Percentiles rank a stretch among this genome's conserved stretches.
Conservation (phyloP, 2,888 invertebrate genomes). For the Callimorpha dominula region DNA sequence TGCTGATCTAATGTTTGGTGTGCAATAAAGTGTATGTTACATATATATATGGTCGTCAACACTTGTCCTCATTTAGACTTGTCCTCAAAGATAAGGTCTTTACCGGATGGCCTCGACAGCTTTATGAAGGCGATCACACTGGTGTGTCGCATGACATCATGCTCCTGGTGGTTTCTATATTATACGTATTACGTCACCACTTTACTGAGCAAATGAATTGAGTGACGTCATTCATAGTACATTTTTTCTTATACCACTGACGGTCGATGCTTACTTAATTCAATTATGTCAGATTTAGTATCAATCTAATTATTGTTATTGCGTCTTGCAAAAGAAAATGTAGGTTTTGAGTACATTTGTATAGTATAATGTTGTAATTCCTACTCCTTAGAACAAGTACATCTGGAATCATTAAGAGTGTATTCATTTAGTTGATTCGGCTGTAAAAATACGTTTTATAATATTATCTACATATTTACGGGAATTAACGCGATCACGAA, state of each 20-base stretch:
- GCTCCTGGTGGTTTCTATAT: constrained; percentile 36
- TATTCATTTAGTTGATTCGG: no score
- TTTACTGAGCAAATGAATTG: constrained; percentile 19
- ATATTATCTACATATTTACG: no score
- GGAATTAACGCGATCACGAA: no score
- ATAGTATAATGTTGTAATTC: no score
- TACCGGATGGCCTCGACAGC: constrained; percentile 56
- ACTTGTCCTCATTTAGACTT: constrained; percentile 47
- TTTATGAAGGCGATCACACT: constrained; percentile 51
- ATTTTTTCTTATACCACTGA: constrained; percentile 14
- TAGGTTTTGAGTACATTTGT: not conserved
- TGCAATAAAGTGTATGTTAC: no score
- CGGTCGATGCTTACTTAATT: no score
- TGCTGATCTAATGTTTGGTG: no score
- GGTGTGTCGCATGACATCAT: constrained; percentile 66
- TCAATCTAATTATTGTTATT: no score
- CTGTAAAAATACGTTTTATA: no score
- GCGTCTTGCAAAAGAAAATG: not conserved
- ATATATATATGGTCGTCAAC: constrained; percentile 5
- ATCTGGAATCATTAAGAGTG: no score
- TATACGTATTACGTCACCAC: constrained; percentile 45
- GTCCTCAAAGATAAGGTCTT: constrained; percentile 53
- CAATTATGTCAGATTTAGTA: no score
- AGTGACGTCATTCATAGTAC: constrained; percentile 39
- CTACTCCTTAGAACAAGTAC: no score